Conservation (phyloP, 2,113 vertebrate genomes). For the Piprites chloris region DNA sequence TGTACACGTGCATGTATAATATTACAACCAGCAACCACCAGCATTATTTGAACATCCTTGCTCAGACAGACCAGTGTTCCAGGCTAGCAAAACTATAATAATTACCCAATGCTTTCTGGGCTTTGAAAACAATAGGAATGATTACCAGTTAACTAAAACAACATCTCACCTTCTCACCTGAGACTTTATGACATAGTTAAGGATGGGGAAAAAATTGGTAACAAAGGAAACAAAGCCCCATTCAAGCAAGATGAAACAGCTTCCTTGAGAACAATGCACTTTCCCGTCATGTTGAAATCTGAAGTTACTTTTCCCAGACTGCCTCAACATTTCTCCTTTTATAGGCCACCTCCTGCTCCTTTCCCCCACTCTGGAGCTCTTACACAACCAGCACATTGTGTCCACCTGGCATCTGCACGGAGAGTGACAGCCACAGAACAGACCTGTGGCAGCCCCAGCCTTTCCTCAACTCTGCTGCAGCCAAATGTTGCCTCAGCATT, state of each 20-base stretch:
- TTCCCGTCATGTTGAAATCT: not conserved
- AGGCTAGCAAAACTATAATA: not conserved
- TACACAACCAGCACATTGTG: not conserved
- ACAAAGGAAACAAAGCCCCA: not conserved
- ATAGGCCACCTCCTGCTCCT: not conserved
- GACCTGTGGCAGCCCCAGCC: fast-evolving
- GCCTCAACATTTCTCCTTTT: not conserved
- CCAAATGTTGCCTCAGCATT: not conserved
- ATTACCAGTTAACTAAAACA: not conserved
- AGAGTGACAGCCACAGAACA: not conserved
- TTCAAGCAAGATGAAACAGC: not conserved
- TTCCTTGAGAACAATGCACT: not conserved
- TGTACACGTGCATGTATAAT: not conserved
- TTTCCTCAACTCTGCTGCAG: not conserved
- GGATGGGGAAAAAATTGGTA: not conserved
- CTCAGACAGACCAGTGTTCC: not conserved
- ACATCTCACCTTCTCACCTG: not conserved
- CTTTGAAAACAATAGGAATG: not conserved
- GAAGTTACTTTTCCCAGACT: not conserved
- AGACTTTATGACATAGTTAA: not conserved
- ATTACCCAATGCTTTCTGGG: not conserved
- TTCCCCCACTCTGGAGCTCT: not conserved
- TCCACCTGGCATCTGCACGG: not conserved
- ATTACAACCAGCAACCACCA: not conserved
- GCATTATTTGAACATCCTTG: not conserved